Evolutionary conservation across 2,888 invertebrate genomes (phyloP).

Genomic region (Dermolepida albohirtum): DNA sequence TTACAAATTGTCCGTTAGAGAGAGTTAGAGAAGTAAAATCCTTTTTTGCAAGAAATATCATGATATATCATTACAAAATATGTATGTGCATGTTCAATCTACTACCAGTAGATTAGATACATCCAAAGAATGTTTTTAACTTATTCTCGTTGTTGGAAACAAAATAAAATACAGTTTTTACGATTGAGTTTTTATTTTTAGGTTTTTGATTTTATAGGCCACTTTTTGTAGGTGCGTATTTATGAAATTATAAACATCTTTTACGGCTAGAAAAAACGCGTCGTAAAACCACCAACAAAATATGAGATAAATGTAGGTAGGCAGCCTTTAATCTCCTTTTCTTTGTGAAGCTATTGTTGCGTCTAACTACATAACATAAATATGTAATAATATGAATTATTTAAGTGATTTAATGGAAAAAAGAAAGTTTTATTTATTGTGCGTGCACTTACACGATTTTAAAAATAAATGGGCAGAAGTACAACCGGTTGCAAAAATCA

Average conservation of each 20-base stretch:
- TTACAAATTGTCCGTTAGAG: too few species aligned
- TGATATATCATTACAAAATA: too few species aligned
- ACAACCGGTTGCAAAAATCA: too few species aligned
- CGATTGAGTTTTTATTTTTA: constrained; percentile 34
- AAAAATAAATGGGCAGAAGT: too few species aligned
- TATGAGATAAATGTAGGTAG: constrained; percentile 33
- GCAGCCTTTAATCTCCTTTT: constrained; percentile 23
- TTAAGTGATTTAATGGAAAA: too few species aligned
- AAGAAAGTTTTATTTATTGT: too few species aligned
- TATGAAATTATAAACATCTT: constrained; percentile 42
- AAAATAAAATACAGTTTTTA: constrained; percentile 23
- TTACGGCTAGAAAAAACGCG: constrained; percentile 28
- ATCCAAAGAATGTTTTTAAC: not conserved
- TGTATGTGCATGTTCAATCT: too few species aligned
- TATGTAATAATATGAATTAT: too few species aligned
- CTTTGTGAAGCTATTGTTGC: constrained; percentile 28
- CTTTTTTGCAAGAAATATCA: too few species aligned
- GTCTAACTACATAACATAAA: constrained; percentile 6
- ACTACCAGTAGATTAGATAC: too few species aligned
- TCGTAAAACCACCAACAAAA: constrained; percentile 36
- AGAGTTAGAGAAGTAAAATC: too few species aligned
- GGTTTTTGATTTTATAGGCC: constrained; percentile 30
- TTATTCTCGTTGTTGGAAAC: constrained; percentile 12
- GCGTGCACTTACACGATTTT: too few species aligned
- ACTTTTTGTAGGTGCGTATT: constrained; percentile 38